phyloP scores from a whole-genome alignment of 2,113 vertebrate species.

The Acanthisitta chloris region DNA sequence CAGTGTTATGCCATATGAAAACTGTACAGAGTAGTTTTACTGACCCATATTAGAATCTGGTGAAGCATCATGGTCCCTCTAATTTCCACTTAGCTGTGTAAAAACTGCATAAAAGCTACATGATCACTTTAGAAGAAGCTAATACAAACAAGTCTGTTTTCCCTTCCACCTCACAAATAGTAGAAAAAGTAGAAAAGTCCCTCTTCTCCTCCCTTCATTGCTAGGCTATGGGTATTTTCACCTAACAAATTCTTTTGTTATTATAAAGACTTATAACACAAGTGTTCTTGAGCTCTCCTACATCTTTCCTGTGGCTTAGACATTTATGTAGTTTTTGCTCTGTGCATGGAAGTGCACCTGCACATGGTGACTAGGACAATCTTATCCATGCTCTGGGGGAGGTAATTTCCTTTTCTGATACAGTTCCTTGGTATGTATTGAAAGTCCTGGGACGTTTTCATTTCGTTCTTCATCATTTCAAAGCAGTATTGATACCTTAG shows the following conservation, averaged over 20 bases:
- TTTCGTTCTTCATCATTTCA: background rate
- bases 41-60: background rate
- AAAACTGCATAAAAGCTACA: background rate
- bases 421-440: background rate
- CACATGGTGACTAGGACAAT: background rate
- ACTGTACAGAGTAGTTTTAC: background rate
- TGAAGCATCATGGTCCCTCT: rapidly evolving
- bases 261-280: background rate
- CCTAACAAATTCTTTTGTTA: background rate
- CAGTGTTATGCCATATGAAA: rapidly evolving
- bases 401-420: background rate
- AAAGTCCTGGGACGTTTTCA: background rate
- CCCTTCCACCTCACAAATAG: rapidly evolving
- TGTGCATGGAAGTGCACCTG: background rate
- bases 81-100: background rate
- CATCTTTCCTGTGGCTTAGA: background rate
- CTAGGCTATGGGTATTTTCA: background rate
- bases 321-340: background rate
- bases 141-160: background rate
- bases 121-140: background rate
- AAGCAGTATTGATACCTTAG: background rate
- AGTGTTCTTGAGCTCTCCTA: background rate
- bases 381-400: background rate
- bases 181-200: background rate
- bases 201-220: rapidly evolving